Evolutionary conservation across 1,140 invertebrate species (phyloP).

Genomic region (Zophobas atratus): DNA sequence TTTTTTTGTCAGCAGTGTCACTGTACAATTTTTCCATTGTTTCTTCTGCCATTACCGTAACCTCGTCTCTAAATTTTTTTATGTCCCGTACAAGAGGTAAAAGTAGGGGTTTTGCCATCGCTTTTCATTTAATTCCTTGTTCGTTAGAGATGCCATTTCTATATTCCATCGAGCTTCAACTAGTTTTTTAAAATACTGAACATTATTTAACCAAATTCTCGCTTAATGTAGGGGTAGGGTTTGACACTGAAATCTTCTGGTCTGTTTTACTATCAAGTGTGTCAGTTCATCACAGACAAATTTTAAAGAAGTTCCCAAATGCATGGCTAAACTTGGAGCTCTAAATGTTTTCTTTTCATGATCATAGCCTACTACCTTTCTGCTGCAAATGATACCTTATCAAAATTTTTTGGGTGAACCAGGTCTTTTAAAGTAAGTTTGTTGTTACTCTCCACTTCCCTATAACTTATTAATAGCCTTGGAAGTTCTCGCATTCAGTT

Average conservation of each 20-base stretch:
- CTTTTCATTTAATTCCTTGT: too few relatives aligned
- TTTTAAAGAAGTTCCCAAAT: slow-evolving; percentile 40
- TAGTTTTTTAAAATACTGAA: slow-evolving; percentile 28
- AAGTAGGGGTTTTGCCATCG: slow-evolving; percentile 49
- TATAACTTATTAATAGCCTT: slow-evolving; percentile 48
- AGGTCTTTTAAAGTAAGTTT: slow-evolving; percentile 39
- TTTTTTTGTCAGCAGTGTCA: slow-evolving; percentile 12
- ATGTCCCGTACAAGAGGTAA: slow-evolving; percentile 55
- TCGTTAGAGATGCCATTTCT: too few relatives aligned
- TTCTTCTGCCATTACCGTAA: slow-evolving; percentile 32
- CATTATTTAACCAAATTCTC: background rate
- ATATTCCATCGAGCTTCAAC: background rate
- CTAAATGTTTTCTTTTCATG: slow-evolving; percentile 38
- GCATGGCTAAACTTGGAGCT: slow-evolving; percentile 47
- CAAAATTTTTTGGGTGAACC: slow-evolving; percentile 49
- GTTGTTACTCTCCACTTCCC: slow-evolving; percentile 46
- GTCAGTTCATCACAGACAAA: slow-evolving; percentile 35
- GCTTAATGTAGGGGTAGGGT: slow-evolving; percentile 48
- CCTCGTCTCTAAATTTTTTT: slow-evolving; percentile 44
- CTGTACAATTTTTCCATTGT: slow-evolving; percentile 1
- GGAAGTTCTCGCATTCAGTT: slow-evolving; percentile 55
- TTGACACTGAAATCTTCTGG: slow-evolving; percentile 37
- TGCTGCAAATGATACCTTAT: slow-evolving; percentile 26
- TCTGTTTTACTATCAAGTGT: slow-evolving; percentile 39
- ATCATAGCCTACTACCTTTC: slow-evolving; percentile 39